phyloP scores from a whole-genome alignment of 2,797 vertebrate genomes.

The Stomatorhinus walkeri region DNA sequence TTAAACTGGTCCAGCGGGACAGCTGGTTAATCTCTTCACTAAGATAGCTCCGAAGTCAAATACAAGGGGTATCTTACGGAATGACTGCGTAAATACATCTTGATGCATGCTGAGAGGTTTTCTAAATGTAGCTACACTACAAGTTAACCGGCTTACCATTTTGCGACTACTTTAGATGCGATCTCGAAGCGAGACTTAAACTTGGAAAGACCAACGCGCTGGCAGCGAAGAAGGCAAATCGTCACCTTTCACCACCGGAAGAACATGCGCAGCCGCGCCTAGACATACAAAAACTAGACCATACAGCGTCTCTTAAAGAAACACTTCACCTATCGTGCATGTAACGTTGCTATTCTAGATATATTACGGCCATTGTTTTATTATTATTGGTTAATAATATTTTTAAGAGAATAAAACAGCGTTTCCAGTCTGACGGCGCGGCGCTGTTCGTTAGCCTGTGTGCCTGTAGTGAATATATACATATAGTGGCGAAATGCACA shows the following conservation, averaged over 20 bases:
- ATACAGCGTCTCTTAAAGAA: background rate
- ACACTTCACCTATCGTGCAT: background rate
- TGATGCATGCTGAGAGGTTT: background rate
- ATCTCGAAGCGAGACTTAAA: background rate
- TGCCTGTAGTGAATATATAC: background rate
- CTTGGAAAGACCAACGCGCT: background rate
- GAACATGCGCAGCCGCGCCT: background rate
- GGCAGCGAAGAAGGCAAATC: background rate
- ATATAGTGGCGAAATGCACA: background rate
- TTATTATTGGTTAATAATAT: background rate
- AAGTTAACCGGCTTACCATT: conserved; percentile 15
- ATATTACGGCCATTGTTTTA: background rate
- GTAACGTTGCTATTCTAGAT: background rate
- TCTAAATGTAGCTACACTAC: background rate
- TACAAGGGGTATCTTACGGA: background rate
- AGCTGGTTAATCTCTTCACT: background rate
- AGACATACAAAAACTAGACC: background rate
- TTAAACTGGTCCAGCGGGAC: background rate
- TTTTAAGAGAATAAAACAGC: background rate
- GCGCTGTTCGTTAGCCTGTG: background rate
- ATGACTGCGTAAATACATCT: background rate
- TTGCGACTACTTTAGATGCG: background rate
- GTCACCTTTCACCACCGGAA: conserved; percentile 12
- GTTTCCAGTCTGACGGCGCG: background rate
- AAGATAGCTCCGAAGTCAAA: background rate